Evolutionary conservation across 1,140 invertebrate species (phyloP).

Genomic region (Eueides isabella): DNA sequence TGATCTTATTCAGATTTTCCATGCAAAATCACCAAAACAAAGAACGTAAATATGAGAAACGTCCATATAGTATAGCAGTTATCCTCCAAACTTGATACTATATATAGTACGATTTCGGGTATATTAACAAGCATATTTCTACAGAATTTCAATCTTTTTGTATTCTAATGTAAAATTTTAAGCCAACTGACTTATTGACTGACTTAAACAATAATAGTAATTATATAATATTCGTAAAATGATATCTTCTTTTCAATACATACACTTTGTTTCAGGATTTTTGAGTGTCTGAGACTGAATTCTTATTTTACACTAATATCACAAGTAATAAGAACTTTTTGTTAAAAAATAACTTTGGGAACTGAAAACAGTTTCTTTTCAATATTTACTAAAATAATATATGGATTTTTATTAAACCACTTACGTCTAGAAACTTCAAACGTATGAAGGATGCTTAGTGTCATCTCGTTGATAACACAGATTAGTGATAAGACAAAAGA

Average conservation of each 20-base stretch:
- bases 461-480: background rate
- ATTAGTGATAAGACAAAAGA: background rate
- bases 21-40: constrained; percentile 30
- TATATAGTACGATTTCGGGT: background rate
- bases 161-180: no score
- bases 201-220: no score
- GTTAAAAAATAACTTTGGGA: no score
- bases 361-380: background rate
- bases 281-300: no score
- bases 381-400: background rate
- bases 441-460: constrained; percentile 29
- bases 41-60: constrained; percentile 42
- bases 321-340: no score
- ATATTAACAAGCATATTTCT: background rate
- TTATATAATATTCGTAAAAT: no score
- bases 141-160: background rate
- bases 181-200: no score
- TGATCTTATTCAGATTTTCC: background rate
- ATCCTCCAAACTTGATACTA: constrained; percentile 47
- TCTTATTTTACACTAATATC: no score
- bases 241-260: no score
- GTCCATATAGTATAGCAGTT: constrained; percentile 46
- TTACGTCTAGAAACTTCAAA: background rate
- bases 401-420: background rate
- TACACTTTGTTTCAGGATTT: no score